phyloP scores from a whole-genome alignment of 1,140 invertebrate genomes.

The Lepidotrigona ventralis region DNA sequence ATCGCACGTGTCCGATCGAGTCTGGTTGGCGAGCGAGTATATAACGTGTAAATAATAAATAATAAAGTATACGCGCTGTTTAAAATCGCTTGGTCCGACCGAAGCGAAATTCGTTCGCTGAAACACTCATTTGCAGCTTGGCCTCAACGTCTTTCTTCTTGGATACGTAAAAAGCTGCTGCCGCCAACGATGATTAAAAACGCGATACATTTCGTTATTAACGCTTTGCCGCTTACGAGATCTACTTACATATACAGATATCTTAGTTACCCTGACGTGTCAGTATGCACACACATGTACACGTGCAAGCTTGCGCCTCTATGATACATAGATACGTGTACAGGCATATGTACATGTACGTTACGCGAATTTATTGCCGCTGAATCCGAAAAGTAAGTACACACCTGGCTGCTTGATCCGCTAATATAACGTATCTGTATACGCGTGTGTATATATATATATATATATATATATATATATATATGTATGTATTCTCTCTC shows the following conservation, averaged over 20 bases:
- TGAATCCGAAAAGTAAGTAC: constrained; percentile 40
- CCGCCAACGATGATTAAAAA: constrained; percentile 40
- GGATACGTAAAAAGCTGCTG: constrained; percentile 31
- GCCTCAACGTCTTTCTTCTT: neutral
- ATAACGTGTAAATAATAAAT: neutral
- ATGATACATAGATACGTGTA: constrained; percentile 54
- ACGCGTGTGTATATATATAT: neutral
- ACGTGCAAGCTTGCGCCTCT: constrained; percentile 52
- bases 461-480: neutral
- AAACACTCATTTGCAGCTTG: neutral
- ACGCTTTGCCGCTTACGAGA: constrained; percentile 38
- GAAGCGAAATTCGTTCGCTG: constrained; percentile 16
- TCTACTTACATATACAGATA: constrained; percentile 51
- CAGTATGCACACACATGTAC: constrained; percentile 59
- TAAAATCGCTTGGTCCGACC: constrained; percentile 44
- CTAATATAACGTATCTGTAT: neutral
- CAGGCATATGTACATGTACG: constrained; percentile 56
- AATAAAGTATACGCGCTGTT: neutral
- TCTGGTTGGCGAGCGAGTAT: neutral
- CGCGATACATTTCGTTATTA: constrained; percentile 51
- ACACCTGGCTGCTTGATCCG: constrained; percentile 17
- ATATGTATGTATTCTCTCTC: too few species aligned
- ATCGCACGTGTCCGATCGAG: constrained; percentile 17
- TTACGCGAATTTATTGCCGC: constrained; percentile 58
- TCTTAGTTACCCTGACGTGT: constrained; percentile 61